Evolutionary conservation across 2,797 vertebrate genomes (phyloP).

Genomic region (Sternotherus odoratus): DNA sequence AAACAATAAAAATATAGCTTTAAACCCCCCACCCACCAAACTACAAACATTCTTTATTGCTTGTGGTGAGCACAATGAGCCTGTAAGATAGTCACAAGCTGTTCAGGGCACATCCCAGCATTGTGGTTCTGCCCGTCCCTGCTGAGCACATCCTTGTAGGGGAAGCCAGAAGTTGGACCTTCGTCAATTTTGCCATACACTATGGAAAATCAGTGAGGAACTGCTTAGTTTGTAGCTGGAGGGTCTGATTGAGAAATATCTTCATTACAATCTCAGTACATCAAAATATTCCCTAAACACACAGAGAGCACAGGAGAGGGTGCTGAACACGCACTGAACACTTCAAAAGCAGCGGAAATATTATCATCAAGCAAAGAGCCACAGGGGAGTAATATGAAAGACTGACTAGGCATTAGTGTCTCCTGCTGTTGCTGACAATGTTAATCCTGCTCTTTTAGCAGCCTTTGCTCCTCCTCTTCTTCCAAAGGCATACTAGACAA

Average conservation of each 20-base stretch:
- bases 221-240: not conserved
- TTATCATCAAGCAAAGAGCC: not conserved
- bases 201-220: fast-evolving
- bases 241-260: not conserved
- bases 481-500: fast-evolving
- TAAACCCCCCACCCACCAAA: not conserved
- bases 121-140: not conserved
- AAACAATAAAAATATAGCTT: not conserved
- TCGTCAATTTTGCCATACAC: fast-evolving
- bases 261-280: not conserved
- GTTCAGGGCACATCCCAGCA: not conserved
- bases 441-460: fast-evolving
- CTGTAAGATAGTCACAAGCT: not conserved
- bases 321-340: not conserved
- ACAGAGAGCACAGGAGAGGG: not conserved
- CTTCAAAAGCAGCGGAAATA: not conserved
- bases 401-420: not conserved
- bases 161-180: not conserved
- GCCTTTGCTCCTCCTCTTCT: not conserved
- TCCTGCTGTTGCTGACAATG: not conserved
- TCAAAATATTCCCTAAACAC: not conserved
- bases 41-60: not conserved
- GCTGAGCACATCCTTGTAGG: too few relatives aligned
- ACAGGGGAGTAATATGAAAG: fast-evolving
- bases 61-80: not conserved